Percentiles rank a stretch among this genome's conserved stretches.
Conservation (phyloP, 2,797 vertebrate genomes). For the Simalia tracyae region DNA sequence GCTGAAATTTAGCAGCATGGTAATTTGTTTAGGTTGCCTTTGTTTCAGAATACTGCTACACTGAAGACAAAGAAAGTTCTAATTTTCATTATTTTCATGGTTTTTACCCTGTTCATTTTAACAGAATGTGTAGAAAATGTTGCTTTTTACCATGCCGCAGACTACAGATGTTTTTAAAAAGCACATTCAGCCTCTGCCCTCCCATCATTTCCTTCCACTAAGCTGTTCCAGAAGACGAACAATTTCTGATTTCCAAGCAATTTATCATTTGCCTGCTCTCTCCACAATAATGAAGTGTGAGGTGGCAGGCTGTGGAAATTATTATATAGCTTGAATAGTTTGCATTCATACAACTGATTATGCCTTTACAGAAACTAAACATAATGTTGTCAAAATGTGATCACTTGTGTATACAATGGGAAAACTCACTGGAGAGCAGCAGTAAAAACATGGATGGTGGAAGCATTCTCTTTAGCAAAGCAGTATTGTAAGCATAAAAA, state of each 20-base stretch:
- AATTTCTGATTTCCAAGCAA: slow-evolving; percentile 64
- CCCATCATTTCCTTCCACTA: slow-evolving; percentile 34
- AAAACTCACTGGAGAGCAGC: not conserved
- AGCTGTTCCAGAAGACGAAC: slow-evolving; percentile 65
- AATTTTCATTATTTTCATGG: slow-evolving; percentile 45
- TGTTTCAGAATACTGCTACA: slow-evolving; percentile 43
- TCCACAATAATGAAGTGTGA: slow-evolving; percentile 49
- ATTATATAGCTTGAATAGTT: slow-evolving; percentile 60
- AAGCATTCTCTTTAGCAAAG: not conserved
- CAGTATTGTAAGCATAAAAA: slow-evolving; percentile 8
- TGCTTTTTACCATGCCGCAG: slow-evolving; percentile 40
- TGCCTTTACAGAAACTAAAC: slow-evolving; percentile 43
- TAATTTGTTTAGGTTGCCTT: slow-evolving; percentile 26
- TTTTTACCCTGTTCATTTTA: slow-evolving; percentile 19
- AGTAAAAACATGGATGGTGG: not conserved
- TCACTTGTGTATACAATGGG: not conserved
- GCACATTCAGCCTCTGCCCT: slow-evolving; percentile 54
- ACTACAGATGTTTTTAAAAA: slow-evolving; percentile 49
- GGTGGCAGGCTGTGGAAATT: slow-evolving; percentile 60
- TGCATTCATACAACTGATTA: slow-evolving; percentile 58
- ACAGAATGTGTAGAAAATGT: slow-evolving; percentile 25
- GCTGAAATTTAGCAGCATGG: slow-evolving; percentile 39
- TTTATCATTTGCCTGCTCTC: slow-evolving; percentile 67
- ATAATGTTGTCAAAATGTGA: slow-evolving; percentile 57
- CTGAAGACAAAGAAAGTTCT: slow-evolving; percentile 40